Evolutionary conservation across 2,888 invertebrate species (phyloP).

Genomic region (Hoplodrina ambigua): DNA sequence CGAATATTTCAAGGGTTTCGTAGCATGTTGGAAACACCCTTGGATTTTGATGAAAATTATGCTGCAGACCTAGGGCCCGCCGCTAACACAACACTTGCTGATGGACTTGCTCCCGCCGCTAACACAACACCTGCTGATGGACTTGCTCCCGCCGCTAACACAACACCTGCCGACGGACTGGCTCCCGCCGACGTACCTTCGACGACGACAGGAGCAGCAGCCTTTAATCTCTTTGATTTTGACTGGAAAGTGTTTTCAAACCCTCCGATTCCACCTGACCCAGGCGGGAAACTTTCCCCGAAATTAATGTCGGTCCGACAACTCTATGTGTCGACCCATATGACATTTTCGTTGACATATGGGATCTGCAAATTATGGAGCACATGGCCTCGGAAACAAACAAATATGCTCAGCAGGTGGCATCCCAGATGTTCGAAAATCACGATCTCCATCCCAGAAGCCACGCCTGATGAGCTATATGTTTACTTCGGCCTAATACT

Average conservation of each 20-base stretch:
- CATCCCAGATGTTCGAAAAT: neutral
- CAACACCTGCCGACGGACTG: too few species aligned
- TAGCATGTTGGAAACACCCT: too few species aligned
- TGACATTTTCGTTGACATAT: conserved; percentile 56
- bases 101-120: too few species aligned
- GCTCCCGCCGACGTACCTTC: too few species aligned
- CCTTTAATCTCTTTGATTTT: conserved; percentile 12
- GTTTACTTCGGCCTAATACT: neutral
- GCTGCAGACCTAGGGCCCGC: too few species aligned
- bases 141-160: too few species aligned
- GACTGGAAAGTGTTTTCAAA: conserved; percentile 38
- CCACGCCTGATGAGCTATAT: neutral
- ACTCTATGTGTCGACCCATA: conserved; percentile 48
- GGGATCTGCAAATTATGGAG: conserved; percentile 63
- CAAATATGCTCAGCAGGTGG: conserved; percentile 18
- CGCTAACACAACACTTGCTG: too few species aligned
- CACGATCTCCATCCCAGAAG: neutral
- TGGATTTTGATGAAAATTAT: too few species aligned
- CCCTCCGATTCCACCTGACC: conserved; percentile 29
- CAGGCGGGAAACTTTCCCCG: conserved; percentile 48
- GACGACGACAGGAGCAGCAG: too few species aligned
- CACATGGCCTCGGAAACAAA: conserved; percentile 59
- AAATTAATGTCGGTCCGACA: conserved; percentile 52
- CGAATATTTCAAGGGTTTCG: too few species aligned
- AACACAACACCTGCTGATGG: too few species aligned